Conservation (phyloP, 92 coral and sea anemone genomes). For the Epizoanthus illoricatus region DNA sequence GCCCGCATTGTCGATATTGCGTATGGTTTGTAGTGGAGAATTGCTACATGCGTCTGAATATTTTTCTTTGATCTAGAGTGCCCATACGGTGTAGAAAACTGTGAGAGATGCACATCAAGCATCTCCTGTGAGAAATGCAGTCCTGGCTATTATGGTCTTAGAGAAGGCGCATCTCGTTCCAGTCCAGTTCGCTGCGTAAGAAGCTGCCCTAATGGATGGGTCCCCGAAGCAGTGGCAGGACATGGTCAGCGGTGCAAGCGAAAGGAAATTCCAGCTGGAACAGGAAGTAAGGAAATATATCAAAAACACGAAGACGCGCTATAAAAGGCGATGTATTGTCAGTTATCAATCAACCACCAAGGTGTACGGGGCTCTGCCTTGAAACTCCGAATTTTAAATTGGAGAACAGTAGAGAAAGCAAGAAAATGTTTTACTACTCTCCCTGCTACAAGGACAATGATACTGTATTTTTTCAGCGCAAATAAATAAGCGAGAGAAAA, state of each 20-base stretch:
- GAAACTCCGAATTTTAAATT: too few species aligned
- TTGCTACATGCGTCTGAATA: not conserved
- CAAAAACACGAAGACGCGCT: too few species aligned
- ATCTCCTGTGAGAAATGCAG: slow-evolving; percentile 14
- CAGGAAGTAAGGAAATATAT: not conserved
- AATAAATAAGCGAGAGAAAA: too few species aligned
- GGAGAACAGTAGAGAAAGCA: too few species aligned
- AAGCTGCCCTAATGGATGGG: slow-evolving; percentile 15
- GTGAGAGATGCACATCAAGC: slow-evolving; percentile 22
- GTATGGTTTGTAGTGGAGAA: too few species aligned
- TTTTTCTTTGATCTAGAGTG: not conserved
- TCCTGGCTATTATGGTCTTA: slow-evolving; percentile 20
- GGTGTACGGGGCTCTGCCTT: too few species aligned
- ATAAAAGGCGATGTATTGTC: too few species aligned
- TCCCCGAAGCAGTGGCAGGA: slow-evolving; percentile 1
- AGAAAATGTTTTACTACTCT: too few species aligned
- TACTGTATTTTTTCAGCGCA: too few species aligned
- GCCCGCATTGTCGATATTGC: too few species aligned
- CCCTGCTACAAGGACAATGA: too few species aligned
- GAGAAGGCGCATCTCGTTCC: not conserved
- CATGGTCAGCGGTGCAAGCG: slow-evolving; percentile 31
- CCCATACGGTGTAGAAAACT: slow-evolving; percentile 21
- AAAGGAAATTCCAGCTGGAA: not conserved
- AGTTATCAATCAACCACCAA: not conserved
- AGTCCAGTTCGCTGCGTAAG: slow-evolving; percentile 12